Conservation (phyloP, 2,888 invertebrate species). For the Dynastes grantii region DNA sequence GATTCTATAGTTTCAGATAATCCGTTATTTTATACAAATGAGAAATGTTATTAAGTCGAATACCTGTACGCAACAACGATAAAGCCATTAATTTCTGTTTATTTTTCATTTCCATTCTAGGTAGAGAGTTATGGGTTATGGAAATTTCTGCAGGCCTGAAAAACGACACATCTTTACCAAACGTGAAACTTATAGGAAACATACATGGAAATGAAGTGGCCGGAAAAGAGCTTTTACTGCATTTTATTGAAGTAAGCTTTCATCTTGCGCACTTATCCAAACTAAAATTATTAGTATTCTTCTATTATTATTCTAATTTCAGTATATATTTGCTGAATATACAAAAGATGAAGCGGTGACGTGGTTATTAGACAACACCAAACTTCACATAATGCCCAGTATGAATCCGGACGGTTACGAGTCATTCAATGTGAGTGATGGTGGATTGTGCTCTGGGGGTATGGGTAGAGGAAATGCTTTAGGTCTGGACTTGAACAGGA, state of each 20-base stretch:
- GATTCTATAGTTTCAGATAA: no score
- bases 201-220: conserved; percentile 83
- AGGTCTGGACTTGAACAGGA: conserved; percentile 73
- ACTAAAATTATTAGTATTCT: not conserved
- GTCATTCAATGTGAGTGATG: conserved; percentile 46
- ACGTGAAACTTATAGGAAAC: conserved; percentile 82
- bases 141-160: conserved; percentile 70
- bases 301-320: conserved; percentile 53
- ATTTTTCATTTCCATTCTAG: conserved; percentile 64
- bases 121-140: conserved; percentile 75
- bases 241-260: conserved; percentile 70
- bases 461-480: conserved; percentile 63
- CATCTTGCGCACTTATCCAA: not conserved
- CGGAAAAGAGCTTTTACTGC: conserved; percentile 79
- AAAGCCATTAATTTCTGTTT: not conserved
- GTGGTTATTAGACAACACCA: conserved; percentile 78
- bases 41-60: not conserved
- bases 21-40: no score
- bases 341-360: conserved; percentile 70
- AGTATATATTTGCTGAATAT: conserved; percentile 72
- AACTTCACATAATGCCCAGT: conserved; percentile 81
- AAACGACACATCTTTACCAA: conserved; percentile 72
- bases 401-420: conserved; percentile 85
- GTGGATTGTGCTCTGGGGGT: conserved; percentile 62
- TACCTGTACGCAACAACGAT: not conserved